Base-by-base conservation (phyloP, 2,113 vertebrate genomes). In the Pristiophorus japonicus region DNA sequence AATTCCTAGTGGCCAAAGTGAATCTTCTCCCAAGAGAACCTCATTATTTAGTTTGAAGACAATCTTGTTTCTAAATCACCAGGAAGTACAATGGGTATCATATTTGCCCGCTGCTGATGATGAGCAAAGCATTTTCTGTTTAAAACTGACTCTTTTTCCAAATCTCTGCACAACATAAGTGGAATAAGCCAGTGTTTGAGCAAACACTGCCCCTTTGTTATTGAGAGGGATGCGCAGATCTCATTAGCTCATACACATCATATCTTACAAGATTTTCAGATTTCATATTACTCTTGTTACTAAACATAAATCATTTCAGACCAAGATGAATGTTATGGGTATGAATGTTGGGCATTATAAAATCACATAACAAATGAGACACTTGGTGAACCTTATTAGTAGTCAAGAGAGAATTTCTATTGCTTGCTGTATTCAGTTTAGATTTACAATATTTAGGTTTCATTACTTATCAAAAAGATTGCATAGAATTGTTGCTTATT, bases 281-380 rank as follows among this genome's bases (percentile, higher is more conserved):
- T 88, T 88, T 24, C 45, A 55, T 88, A 22, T 88, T 47, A 7
- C 85, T 42, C 24, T 88, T 88, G 45, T 27, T 88, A 14, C 12
- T 55, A 10, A 88, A 51, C 85, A 88, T 88, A 55, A 88, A 88
- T 88, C 85, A 47, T 88, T 88, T 88, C 47, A 51, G 85, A 88
- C 22, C 42, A 88, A 55, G 85, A 88, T 88, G 45, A 88, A 88
- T 88, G 24, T 27, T 51, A 42, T 51, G 45, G 6, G 20, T 51
- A 22, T 87, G 42, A 87, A 87, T 75, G 24, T 88, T 55, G 6
- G 51, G 20, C 22, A 55, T 55, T 30, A 14, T 78, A 88, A 88
- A 88, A 51, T 88, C 85, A 88, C 85, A 88, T 51, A 88, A 88
- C 47, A 55, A 55, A 88, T 88, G 42, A 88, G 85, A 27, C 55